These are phyloP conservation scores for Azemiops feae DNA, from an alignment of 2,113 vertebrate species.

Conservation along the genomic window DNA sequence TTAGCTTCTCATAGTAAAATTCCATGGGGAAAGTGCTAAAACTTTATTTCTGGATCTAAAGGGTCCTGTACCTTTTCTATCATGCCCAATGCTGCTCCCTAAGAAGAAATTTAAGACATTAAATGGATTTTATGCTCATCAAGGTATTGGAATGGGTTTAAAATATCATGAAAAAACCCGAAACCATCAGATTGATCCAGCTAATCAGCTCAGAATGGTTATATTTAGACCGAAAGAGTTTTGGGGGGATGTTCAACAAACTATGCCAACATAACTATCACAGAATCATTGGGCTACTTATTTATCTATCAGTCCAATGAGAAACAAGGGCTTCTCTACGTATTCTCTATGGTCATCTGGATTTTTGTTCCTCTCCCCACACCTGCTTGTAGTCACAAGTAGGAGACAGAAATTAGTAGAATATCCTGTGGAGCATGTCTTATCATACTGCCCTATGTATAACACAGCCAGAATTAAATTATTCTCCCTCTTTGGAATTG, in stretches of 20 bases:
- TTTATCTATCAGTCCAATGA: background rate
- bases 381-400: background rate
- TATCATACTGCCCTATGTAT: too few relatives aligned
- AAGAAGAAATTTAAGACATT: background rate
- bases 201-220: background rate
- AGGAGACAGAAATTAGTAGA: background rate
- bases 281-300: background rate
- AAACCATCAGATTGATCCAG: background rate
- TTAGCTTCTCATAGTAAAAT: background rate
- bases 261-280: background rate
- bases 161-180: background rate
- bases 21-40: background rate
- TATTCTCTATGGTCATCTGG: background rate
- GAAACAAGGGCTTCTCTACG: background rate
- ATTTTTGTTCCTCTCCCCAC: background rate
- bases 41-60: background rate
- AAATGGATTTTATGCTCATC: background rate
- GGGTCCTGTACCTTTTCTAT: background rate
- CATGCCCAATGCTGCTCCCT: background rate
- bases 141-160: background rate
- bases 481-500: too few relatives aligned
- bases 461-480: too few relatives aligned
- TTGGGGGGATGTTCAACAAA: background rate
- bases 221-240: background rate
- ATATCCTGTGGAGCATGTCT: too few relatives aligned